Conservation (phyloP, 2,797 vertebrate genomes). For the Lerista edwardsae region DNA sequence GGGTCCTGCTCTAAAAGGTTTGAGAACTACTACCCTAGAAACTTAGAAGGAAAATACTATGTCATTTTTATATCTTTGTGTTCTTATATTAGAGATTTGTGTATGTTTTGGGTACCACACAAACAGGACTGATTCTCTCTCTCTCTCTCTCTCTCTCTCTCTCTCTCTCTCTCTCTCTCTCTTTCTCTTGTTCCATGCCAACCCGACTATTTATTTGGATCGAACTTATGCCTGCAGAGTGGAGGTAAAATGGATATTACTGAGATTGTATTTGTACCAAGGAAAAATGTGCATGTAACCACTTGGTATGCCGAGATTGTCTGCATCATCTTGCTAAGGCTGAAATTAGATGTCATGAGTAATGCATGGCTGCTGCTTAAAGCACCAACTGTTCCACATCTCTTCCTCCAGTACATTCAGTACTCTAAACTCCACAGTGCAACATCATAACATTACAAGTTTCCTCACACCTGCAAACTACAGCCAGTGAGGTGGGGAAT, state of each 20-base stretch:
- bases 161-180: conserved; percentile 57
- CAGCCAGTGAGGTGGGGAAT: not conserved
- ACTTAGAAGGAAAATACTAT: too few relatives aligned
- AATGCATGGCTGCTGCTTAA: not conserved
- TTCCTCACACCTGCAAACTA: not conserved
- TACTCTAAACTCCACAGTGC: not conserved
- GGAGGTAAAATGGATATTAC: conserved; percentile 85
- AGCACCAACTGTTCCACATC: not conserved
- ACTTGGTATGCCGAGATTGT: not conserved
- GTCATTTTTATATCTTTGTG: too few relatives aligned
- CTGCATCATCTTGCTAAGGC: not conserved
- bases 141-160: conserved; percentile 27
- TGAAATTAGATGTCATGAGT: not conserved
- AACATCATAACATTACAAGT: not conserved
- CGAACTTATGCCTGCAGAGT: conserved; percentile 85
- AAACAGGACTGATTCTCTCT: conserved; percentile 56
- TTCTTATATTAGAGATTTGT: not conserved
- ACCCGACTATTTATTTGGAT: conserved; percentile 49
- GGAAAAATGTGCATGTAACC: not conserved
- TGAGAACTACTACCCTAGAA: too few relatives aligned
- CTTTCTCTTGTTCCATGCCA: too few relatives aligned
- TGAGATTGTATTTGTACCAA: not conserved
- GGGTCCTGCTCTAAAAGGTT: too few relatives aligned
- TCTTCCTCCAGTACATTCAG: too few relatives aligned
- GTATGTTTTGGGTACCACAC: not conserved